A percentile compares a stretch with the other conserved stretches of the same genome.
Conservation (phyloP, 2,797 vertebrate genomes). For the Epinephelus malabaricus region DNA sequence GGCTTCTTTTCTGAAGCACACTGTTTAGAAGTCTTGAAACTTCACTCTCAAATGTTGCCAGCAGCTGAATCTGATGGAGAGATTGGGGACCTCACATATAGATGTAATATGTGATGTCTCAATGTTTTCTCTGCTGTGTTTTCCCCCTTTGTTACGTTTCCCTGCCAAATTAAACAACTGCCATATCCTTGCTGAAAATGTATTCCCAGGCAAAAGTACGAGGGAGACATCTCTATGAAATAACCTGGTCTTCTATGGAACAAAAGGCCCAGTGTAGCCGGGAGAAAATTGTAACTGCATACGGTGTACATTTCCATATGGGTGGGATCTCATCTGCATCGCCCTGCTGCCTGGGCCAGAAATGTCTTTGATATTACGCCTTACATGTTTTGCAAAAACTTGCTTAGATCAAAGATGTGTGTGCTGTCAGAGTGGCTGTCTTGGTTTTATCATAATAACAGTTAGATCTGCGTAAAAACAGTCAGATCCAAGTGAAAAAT, state of each 20-base stretch:
- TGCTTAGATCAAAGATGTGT: slow-evolving; percentile 54
- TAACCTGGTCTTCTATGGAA: slow-evolving; percentile 58
- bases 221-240: slow-evolving; percentile 52
- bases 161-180: slow-evolving; percentile 67
- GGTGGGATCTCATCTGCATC: slow-evolving; percentile 64
- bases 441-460: slow-evolving; percentile 32
- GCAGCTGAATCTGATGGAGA: slow-evolving; percentile 24
- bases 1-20: slow-evolving; percentile 1
- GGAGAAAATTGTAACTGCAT: slow-evolving; percentile 57
- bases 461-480: slow-evolving; percentile 18
- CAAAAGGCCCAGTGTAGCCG: slow-evolving; percentile 72
- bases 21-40: slow-evolving; percentile 22
- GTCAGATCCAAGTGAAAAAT: background rate
- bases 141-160: slow-evolving; percentile 43
- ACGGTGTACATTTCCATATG: slow-evolving; percentile 63
- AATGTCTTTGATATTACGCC: slow-evolving; percentile 62
- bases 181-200: slow-evolving; percentile 51
- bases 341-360: slow-evolving; percentile 28
- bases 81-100: slow-evolving; percentile 51
- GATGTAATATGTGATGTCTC: slow-evolving; percentile 51
- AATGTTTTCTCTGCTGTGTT: slow-evolving; percentile 32
- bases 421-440: slow-evolving; percentile 34
- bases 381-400: slow-evolving; percentile 55
- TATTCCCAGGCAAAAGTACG: slow-evolving; percentile 39
- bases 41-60: slow-evolving; percentile 21